Base-by-base conservation (phyloP, 2,888 invertebrate species). In the Bombyx huttoni region DNA sequence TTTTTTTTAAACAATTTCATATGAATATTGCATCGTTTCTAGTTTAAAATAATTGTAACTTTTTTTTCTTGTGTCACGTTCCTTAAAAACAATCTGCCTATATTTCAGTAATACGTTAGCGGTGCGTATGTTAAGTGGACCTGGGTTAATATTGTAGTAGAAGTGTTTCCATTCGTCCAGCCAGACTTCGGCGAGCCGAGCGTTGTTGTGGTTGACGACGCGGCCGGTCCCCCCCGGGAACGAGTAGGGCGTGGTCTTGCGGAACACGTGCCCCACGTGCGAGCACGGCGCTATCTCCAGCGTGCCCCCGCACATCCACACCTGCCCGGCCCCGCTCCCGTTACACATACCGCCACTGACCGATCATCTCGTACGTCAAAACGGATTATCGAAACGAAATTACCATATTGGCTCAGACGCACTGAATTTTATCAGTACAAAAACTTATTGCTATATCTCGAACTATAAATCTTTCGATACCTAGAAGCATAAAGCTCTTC, bases 111-210 rank as follows among this genome's bases (percentile, higher is more conserved):
- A 24, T 3, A 0, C 24, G 24, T 24, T 24, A 40, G 40, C 40
- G 40, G 3, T 12, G 40, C 45, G 24, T 24, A 24, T 14, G 40
- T 40, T 40, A 40, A 12, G 1, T 40, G 33, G 50, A 97, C 97
- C 97, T 94, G 97, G 97, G 91, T 97, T 97, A 91, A 98, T 96
- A 91, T 95, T 96, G 94, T 96, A 98, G 94, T 97, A 98, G 94
- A 98, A 98, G 84, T 96, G 95, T 92, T 97, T 97, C 95, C 98
- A 98, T 78, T 98, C 97, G 91, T 99, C 99, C 89, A 99, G 94
- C 99, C 99, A 99, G 71, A 99, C 99, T 87, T 98, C 97, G 63
- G 98, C 98, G 74, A 98, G 94, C 68, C 99, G 93, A 80, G 98
- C 97, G 90, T 98, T 98, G 93, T 99, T 99, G 91, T 98, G 97